Conservation (phyloP, 2,888 invertebrate species). For the Synanthedon andrenaeformis region DNA sequence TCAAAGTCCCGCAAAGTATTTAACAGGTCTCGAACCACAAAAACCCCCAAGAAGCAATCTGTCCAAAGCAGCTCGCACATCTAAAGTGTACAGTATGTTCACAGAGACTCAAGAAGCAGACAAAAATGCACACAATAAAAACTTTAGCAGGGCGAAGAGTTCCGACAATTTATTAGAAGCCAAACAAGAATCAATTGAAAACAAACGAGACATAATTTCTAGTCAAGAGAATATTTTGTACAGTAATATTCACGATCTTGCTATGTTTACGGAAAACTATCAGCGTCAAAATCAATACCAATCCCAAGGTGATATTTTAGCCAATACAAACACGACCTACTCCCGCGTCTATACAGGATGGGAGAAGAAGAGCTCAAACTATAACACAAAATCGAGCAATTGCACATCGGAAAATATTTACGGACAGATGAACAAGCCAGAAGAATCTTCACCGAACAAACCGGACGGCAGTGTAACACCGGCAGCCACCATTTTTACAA, state of each 20-base stretch:
- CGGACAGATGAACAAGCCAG: conserved; percentile 44
- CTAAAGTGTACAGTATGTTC: conserved; percentile 65
- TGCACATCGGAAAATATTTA: conserved; percentile 41
- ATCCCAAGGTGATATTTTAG: conserved; percentile 34
- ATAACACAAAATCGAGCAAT: conserved; percentile 32
- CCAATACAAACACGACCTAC: conserved; percentile 60
- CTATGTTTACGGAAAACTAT: conserved; percentile 60
- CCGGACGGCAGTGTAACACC: conserved; percentile 50
- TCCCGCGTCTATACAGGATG: conserved; percentile 74
- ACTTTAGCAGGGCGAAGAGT: conserved; percentile 61
- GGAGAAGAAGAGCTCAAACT: conserved; percentile 65
- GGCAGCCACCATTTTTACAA: conserved; percentile 70
- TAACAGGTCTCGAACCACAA: conserved; percentile 63
- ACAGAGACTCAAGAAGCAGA: conserved; percentile 50
- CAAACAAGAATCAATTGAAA: conserved; percentile 52
- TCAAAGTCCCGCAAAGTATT: conserved; percentile 60
- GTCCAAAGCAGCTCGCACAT: conserved; percentile 58
- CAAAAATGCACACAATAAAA: conserved; percentile 45
- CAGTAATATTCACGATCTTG: conserved; percentile 59
- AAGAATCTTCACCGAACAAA: conserved; percentile 47
- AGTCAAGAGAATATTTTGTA: conserved; percentile 67
- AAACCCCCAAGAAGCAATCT: conserved; percentile 62
- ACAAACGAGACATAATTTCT: conserved; percentile 57
- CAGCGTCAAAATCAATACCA: conserved; percentile 57
- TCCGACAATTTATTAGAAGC: conserved; percentile 60